Evolutionary conservation across 2,888 invertebrate species (phyloP), one percentile per base, ranked within the genome.

Genomic region (Gonocerus acuteangulatus): DNA sequence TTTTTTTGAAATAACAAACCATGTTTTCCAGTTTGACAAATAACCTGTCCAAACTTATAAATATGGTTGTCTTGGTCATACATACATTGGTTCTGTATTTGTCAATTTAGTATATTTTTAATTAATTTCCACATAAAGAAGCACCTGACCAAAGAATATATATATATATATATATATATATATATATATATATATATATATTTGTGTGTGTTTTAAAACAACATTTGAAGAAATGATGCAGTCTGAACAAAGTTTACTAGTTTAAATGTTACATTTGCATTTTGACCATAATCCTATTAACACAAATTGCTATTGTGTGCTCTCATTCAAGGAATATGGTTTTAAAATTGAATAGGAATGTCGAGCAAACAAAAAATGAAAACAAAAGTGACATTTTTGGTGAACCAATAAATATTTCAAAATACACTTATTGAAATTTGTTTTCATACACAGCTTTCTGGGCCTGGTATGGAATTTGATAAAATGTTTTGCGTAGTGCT

Each of bases 401-500:
- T 18, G 13, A 39, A 36, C 52, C 52, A 52, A 7, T 48, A 47
- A 48, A 22, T 58, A 22, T 19, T 48, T 47, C 18, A 13, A 22
- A 18, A 36, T 13, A 48, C 21, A 47, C 18, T 21, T 47, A 58
- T 34, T 57, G 21, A 27, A 9, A n/a, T 27, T 32, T 4, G 16
- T 36, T 48, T 61, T 68, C 67, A 90, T 73, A 90, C 90, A 77
- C 90, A 90, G 78, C 89, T 90, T 74, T 90, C 90, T 44, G 89
- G 90, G 64, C 90, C 90, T 27, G 90, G 90, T 74, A 90, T 82
- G 69, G 87, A 85, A 73, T 89, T 89, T 56, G 89, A 86, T 70
- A 90, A 81, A 62, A 89, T 88, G 71, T 86, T 86, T 74, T 87
- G 86, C 76, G 84, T 81, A 74, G 83, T 78, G 69, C 82, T 76